Conservation (phyloP, 2,888 invertebrate genomes). For the Nebria brevicollis region DNA sequence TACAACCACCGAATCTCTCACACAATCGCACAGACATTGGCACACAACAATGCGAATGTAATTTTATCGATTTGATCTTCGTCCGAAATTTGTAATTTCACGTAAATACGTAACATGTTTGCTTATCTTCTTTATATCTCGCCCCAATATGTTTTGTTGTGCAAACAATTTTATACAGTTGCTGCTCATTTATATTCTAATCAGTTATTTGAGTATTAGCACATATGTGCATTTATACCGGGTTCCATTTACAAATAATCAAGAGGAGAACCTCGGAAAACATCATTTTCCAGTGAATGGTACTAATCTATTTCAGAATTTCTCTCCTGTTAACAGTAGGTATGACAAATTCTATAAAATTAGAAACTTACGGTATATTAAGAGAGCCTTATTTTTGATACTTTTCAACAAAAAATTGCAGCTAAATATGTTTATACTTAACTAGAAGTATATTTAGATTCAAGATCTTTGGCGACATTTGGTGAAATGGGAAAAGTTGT, state of each 20-base stretch:
- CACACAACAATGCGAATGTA: slow-evolving; percentile 25
- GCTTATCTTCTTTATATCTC: neutral
- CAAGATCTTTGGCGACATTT: too few species aligned
- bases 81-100: slow-evolving; percentile 33
- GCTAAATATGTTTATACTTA: too few species aligned
- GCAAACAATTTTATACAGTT: neutral
- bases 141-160: neutral
- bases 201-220: neutral
- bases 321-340: neutral
- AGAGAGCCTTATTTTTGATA: too few species aligned
- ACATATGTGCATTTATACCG: neutral
- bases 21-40: slow-evolving; percentile 5
- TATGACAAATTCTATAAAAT: neutral
- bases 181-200: neutral
- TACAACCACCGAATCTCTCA: neutral
- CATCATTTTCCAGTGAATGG: neutral
- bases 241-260: neutral
- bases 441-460: too few species aligned
- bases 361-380: neutral
- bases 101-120: slow-evolving; percentile 40
- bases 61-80: slow-evolving; percentile 29
- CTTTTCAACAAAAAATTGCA: too few species aligned
- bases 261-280: neutral
- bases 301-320: neutral
- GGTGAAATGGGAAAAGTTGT: too few species aligned